These are phyloP conservation scores for Busseola fusca DNA, from an alignment of 2,888 invertebrate species.

Conservation along the genomic window DNA sequence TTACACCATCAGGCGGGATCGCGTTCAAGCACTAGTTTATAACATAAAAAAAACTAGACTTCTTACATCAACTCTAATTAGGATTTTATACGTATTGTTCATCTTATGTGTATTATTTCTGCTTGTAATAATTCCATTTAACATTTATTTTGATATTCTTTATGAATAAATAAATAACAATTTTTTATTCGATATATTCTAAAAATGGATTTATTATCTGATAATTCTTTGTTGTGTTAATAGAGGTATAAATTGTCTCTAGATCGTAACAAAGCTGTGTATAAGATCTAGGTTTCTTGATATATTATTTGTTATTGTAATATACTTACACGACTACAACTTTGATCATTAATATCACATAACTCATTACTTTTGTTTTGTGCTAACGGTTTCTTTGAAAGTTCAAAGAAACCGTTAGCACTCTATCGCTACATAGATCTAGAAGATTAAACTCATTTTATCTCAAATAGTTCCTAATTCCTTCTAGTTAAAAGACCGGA, in stretches of 20 bases:
- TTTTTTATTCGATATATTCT: background rate
- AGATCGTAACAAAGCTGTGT: background rate
- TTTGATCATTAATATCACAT: background rate
- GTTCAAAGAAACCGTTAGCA: constrained; percentile 8
- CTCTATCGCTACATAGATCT: background rate
- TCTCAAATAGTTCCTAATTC: constrained; percentile 32
- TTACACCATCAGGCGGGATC: no score
- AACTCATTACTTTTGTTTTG: background rate
- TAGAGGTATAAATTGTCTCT: background rate
- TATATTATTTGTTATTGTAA: background rate
- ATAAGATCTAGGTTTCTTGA: background rate
- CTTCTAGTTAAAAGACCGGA: constrained; percentile 53
- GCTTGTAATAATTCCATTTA: no score
- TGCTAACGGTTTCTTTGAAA: no score
- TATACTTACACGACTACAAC: background rate
- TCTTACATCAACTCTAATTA: no score
- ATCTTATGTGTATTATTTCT: no score
- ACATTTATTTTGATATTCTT: no score
- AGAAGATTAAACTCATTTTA: constrained; percentile 19
- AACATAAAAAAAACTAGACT: no score
- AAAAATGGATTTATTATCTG: background rate
- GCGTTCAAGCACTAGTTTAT: no score
- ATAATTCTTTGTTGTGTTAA: background rate
- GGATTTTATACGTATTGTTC: no score
- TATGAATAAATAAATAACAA: no score